Evolutionary conservation across 2,888 invertebrate genomes (phyloP).

Genomic region (Drosophila macrospina): DNA sequence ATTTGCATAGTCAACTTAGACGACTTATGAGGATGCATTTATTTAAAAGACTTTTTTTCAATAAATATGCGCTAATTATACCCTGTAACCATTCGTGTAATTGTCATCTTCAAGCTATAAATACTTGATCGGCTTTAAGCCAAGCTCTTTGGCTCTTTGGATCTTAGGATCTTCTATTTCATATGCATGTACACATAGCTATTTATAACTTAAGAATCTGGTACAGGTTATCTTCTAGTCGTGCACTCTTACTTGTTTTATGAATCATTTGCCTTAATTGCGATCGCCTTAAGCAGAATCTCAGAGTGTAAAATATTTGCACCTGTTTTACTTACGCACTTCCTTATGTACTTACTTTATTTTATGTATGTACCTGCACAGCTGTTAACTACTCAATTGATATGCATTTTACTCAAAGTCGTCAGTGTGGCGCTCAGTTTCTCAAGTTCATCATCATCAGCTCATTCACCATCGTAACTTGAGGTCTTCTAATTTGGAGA

Average conservation of each 20-base stretch:
- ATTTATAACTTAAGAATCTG: slow-evolving; percentile 2
- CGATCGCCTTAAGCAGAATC: slow-evolving; percentile 30
- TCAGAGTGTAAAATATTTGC: slow-evolving; percentile 37
- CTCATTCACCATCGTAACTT: too few relatives aligned
- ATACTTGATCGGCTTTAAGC: slow-evolving; percentile 13
- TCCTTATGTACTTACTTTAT: slow-evolving; percentile 33
- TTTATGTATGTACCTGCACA: slow-evolving; percentile 11
- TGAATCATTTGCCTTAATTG: slow-evolving; percentile 31
- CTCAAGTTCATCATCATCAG: slow-evolving; percentile 10
- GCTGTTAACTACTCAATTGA: slow-evolving; percentile 24
- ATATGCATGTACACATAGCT: too few relatives aligned
- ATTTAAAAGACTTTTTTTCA: slow-evolving; percentile 10
- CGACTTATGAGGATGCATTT: slow-evolving; percentile 18
- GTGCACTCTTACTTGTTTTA: slow-evolving; percentile 2
- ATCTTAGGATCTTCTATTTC: background rate
- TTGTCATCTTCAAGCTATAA: slow-evolving; percentile 14
- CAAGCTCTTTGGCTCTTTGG: background rate
- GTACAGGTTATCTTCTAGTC: slow-evolving; percentile 25
- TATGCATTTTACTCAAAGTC: slow-evolving; percentile 13
- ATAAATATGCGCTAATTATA: slow-evolving; percentile 30
- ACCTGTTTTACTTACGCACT: slow-evolving; percentile 49
- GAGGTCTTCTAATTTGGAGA: too few relatives aligned
- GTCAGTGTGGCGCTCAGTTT: slow-evolving; percentile 13
- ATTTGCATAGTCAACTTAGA: slow-evolving; percentile 17
- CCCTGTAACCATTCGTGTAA: slow-evolving; percentile 20